These are phyloP conservation scores for Hyppa rectilinea DNA, from an alignment of 2,888 invertebrate species.

Conservation along the genomic window DNA sequence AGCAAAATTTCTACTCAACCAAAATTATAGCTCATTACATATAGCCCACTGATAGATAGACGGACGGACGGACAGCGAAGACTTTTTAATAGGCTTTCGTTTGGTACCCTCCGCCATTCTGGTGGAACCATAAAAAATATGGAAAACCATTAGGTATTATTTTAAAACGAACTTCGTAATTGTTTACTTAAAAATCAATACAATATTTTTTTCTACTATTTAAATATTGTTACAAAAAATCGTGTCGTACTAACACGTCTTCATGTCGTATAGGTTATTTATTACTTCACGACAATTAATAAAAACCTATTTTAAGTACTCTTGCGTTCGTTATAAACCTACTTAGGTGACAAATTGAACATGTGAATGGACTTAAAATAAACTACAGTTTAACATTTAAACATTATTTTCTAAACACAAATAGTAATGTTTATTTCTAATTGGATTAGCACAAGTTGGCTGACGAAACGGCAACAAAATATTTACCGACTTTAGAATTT, in stretches of 20 bases:
- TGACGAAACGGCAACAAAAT: constrained; percentile 27
- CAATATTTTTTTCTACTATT: neutral
- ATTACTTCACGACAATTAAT: neutral
- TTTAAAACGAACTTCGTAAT: no score
- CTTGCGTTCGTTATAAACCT: neutral
- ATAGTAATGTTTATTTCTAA: constrained; percentile 14
- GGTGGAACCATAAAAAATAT: no score
- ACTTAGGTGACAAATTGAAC: neutral
- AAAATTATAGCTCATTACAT: no score
- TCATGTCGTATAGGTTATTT: neutral
- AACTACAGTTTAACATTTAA: constrained; percentile 23
- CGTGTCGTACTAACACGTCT: neutral
- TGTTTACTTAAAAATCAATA: neutral
- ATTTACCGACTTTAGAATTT: constrained; percentile 19
- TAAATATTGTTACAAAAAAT: neutral
- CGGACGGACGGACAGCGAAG: no score
- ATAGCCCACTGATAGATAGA: no score
- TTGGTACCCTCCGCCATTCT: no score
- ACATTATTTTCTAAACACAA: constrained; percentile 11
- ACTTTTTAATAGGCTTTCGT: no score
- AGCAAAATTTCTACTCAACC: no score
- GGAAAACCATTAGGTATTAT: no score
- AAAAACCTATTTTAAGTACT: neutral
- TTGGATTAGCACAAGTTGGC: constrained; percentile 2
- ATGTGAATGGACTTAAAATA: constrained; percentile 18